Base-by-base conservation (phyloP, 2,888 invertebrate species). In the Halictus quadricinctus region DNA sequence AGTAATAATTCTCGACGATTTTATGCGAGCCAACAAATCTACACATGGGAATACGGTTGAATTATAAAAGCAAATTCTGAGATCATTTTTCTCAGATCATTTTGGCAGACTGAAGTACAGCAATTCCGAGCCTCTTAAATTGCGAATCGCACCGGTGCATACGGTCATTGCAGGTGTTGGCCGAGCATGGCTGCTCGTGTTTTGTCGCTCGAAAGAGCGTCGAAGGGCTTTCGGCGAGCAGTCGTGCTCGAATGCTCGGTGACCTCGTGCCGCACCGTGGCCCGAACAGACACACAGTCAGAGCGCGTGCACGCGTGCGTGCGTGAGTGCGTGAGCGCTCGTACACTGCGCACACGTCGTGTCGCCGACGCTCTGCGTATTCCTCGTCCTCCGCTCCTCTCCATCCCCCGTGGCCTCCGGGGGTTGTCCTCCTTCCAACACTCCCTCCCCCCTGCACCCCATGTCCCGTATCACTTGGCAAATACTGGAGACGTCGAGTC, bases 401-500 rank as follows among this genome's bases (percentile, higher is more conserved):
- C 78, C 60, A 48, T 36, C 36, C 58, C 66, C 50, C 54, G 21
- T 66, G 66, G 66, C 43, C 60, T 29, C 46, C 54, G 29, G 64
- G 29, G 25, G 25, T 29, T 69, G 43, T 69, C 76, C 76, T n/a
- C 58, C 29, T 72, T 48, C 54, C 70, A 76, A 64, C 36, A 5
- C 4, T 5, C 36, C 36, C 36, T 36, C 60, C 15, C 60, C 60
- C 41, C 29, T 46, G 50, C 41, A 77, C 75, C 58, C 46, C 36
- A 66, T 29, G 66, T 21, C 36, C 81, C 88, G 79, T 88, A 88
- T 88, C 84, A 91, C 90, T 93, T 91, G 91, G 89, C 91, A 91
- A 92, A 88, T 83, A 86, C 76, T 87, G 88, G 90, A 93, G 90
- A 90, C 92, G 87, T 79, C 80, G 87, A 90, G 91, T 89, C 91